Conservation (phyloP, 2,888 invertebrate species). For the Campaea margaritaria region DNA sequence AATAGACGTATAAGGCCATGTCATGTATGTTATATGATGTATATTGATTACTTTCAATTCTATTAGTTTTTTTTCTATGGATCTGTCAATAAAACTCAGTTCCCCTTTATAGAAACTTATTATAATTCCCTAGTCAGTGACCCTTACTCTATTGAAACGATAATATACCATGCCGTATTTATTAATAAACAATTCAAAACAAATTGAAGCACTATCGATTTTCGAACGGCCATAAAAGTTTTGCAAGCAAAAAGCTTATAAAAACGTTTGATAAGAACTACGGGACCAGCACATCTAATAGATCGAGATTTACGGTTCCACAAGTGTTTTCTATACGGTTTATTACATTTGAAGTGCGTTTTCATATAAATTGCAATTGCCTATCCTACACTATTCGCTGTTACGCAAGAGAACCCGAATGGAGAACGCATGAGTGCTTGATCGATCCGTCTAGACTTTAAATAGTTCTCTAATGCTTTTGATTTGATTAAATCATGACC, state of each 20-base stretch:
- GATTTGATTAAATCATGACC: background rate
- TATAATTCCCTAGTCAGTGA: no score
- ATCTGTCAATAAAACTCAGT: no score
- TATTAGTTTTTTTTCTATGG: no score
- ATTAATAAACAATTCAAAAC: conserved; percentile 9
- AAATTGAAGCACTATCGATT: conserved; percentile 10
- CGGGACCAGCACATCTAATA: conserved; percentile 30
- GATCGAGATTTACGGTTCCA: conserved; percentile 36
- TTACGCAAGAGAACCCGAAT: conserved; percentile 39
- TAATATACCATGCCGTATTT: background rate
- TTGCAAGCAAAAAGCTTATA: conserved; percentile 36
- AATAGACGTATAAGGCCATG: no score
- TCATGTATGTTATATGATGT: no score
- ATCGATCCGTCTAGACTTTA: conserved; percentile 39
- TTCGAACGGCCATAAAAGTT: conserved; percentile 18
- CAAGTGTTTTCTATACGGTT: conserved; percentile 40
- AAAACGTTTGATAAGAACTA: conserved; percentile 34
- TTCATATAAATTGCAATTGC: conserved; percentile 39
- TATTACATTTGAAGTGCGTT: conserved; percentile 40
- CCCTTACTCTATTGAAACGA: no score
- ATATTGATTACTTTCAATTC: no score
- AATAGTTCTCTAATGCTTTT: conserved; percentile 13
- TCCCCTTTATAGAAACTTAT: no score
- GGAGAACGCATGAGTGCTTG: conserved; percentile 28
- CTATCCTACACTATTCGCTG: conserved; percentile 16